phyloP scores from a whole-genome alignment of 2,797 vertebrate species.

The Hyperoplus immaculatus region DNA sequence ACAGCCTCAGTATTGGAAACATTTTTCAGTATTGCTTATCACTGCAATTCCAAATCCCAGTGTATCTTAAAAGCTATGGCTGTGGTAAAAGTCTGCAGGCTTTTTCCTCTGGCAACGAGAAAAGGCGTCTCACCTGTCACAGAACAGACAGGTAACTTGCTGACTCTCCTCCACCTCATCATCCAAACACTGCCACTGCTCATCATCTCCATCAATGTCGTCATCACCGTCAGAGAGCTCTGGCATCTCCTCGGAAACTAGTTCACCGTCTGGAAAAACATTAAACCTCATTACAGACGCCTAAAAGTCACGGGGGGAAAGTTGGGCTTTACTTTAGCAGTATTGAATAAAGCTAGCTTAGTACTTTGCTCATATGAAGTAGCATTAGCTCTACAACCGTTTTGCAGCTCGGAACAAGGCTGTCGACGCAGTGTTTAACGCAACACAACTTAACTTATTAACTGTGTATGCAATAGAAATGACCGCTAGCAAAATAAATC shows the following conservation, averaged over 20 bases:
- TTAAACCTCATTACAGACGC: not conserved
- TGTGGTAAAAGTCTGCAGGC: not conserved
- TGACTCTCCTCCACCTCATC: conserved; percentile 67
- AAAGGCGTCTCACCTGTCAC: conserved; percentile 85
- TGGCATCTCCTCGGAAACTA: conserved; percentile 68
- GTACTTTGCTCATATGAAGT: too few species aligned
- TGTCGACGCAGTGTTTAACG: not conserved
- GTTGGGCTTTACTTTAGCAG: fast-evolving
- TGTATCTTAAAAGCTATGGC: not conserved
- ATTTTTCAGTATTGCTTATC: not conserved
- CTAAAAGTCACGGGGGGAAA: too few species aligned
- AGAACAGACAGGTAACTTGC: conserved; percentile 90
- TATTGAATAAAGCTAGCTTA: not conserved
- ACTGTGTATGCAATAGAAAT: fast-evolving
- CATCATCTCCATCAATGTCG: conserved; percentile 76
- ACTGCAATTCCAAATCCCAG: not conserved
- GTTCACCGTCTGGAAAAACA: conserved; percentile 27
- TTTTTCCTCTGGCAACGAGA: not conserved
- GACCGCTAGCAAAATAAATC: fast-evolving
- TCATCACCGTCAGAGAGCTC: conserved; percentile 88
- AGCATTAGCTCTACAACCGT: not conserved
- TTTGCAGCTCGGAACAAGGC: not conserved
- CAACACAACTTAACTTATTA: too few species aligned
- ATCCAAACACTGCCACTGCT: conserved; percentile 86
- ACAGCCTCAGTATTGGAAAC: too few species aligned